Evolutionary conservation across 1,140 invertebrate genomes (phyloP), one percentile per base, ranked within the genome.

Genomic region (Eufriesea mexicana): DNA sequence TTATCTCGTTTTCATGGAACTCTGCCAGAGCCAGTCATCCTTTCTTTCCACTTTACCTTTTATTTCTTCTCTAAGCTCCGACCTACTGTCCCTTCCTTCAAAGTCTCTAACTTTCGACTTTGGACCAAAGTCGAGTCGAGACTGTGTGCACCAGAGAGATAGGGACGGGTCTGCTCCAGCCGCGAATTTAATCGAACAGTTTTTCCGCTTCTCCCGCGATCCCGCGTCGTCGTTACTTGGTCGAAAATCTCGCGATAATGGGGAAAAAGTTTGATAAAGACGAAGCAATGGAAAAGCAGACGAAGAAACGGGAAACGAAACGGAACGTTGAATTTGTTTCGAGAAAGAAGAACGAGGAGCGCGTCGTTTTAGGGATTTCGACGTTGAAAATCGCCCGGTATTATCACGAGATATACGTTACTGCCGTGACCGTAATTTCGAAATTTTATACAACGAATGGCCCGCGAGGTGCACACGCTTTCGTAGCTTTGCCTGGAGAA

Each of bases 101-200:
- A 84, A 84, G 51, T 87, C 87, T 62, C 74, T 81, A 70, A 84
- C 74, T 62, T 62, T 62, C 61, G 61, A 83, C 83, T 87, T 81
- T 62, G 68, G 79, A 77, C 62, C 35, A 35, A 74, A 59, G 47
- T 66, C 49, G 66, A 72, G 68, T 49, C 79, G 42, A 28, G 54
- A 61, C 57, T 54, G 73, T 59, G 61, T 49, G 72, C 51, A 4
- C 54, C 57, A 5, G 8, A 0, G 28, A 67, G 67, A 86, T 68
- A 42, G 54, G 66, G 77, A 59, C 67, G 67, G 51, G 55, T 74
- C 75, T 28, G 35, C 20, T 47, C 54, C 20, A 73, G 71, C 62
- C 45, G 74, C 74, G 82, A 79, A 83, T 87, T 81, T 88, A 87
- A 88, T 88, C 67, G 70, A 85, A 78, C 77, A 77, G 85, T 88